A percentile compares a stretch with the other conserved stretches of the same genome.
These are phyloP conservation scores for Gasterosteus aculeatus DNA, from an alignment of 2,113 vertebrate genomes.

Conservation along the genomic window DNA sequence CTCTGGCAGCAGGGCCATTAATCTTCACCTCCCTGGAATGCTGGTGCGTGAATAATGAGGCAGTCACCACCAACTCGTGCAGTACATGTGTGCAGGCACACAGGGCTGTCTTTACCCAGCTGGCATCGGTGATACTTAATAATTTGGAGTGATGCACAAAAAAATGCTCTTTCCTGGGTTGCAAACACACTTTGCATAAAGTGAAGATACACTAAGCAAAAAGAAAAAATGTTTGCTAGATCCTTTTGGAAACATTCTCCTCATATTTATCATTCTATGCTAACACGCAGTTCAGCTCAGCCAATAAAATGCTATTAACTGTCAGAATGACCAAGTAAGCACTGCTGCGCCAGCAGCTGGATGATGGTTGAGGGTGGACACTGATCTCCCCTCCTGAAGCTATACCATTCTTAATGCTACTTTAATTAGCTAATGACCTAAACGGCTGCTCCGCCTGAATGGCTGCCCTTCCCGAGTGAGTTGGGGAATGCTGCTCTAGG, in stretches of 20 bases:
- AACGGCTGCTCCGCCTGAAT: constrained; percentile 32
- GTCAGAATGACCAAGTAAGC: constrained; percentile 28
- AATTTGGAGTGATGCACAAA: neutral
- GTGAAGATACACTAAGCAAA: neutral
- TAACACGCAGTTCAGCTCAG: neutral
- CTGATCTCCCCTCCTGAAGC: constrained; percentile 33
- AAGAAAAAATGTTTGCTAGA: neutral
- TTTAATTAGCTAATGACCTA: constrained; percentile 66
- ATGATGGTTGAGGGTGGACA: constrained; percentile 16
- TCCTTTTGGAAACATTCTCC: neutral
- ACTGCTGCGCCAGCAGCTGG: constrained; percentile 31
- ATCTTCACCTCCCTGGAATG: constrained; percentile 38
- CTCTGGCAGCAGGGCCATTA: constrained; percentile 44
- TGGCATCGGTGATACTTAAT: neutral
- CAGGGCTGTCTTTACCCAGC: constrained; percentile 4
- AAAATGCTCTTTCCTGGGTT: neutral
- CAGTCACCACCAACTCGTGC: neutral
- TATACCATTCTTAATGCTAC: constrained; percentile 42
- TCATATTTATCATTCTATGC: constrained; percentile 4
- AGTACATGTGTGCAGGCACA: neutral
- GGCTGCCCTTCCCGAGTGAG: constrained; percentile 8
- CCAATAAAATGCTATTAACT: constrained; percentile 36
- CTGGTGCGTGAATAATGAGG: constrained; percentile 35
- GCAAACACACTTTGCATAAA: neutral
- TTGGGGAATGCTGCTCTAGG: constrained; percentile 38